A percentile compares a stretch with the other conserved stretches of the same genome.
phyloP scores from a whole-genome alignment of 2,113 vertebrate species.

The Verasper variegatus region DNA sequence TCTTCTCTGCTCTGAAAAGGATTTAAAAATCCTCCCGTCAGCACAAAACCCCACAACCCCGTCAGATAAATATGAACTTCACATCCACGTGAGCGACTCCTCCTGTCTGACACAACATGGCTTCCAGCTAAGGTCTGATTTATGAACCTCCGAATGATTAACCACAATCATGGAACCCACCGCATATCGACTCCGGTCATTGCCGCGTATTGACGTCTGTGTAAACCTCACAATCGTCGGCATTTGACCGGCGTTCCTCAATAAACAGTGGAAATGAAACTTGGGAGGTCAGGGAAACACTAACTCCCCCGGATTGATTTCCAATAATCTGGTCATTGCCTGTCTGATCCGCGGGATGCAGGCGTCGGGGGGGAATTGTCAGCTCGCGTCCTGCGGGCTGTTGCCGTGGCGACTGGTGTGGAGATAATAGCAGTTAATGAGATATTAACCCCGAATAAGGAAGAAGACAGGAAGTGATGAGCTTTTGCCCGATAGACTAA shows the following conservation, averaged over 20 bases:
- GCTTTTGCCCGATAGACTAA: conserved; percentile 15
- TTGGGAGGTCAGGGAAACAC: conserved; percentile 65
- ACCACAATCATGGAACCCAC: conserved; percentile 13
- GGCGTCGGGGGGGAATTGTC: conserved; percentile 20
- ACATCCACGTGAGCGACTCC: not conserved
- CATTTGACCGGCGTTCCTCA: conserved; percentile 62
- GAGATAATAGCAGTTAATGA: conserved; percentile 72
- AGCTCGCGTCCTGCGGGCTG: conserved; percentile 32
- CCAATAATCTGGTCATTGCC: conserved; percentile 70
- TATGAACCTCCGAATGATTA: conserved; percentile 41
- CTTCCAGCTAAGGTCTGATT: conserved; percentile 35
- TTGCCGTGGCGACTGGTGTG: conserved; percentile 55
- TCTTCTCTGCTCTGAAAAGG: not conserved
- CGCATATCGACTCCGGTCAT: conserved; percentile 24
- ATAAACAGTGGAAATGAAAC: conserved; percentile 70
- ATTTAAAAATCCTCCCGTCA: not conserved
- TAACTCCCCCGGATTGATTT: conserved; percentile 74
- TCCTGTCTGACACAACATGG: conserved; percentile 3
- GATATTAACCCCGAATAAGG: conserved; percentile 70
- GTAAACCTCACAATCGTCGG: conserved; percentile 53
- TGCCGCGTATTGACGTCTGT: conserved; percentile 54
- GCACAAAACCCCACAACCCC: too few relatives aligned
- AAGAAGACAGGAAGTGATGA: conserved; percentile 54
- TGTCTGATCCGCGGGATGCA: conserved; percentile 61
- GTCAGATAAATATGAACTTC: not conserved